Conservation (phyloP, 2,113 vertebrate species). For the Bucco capensis region DNA sequence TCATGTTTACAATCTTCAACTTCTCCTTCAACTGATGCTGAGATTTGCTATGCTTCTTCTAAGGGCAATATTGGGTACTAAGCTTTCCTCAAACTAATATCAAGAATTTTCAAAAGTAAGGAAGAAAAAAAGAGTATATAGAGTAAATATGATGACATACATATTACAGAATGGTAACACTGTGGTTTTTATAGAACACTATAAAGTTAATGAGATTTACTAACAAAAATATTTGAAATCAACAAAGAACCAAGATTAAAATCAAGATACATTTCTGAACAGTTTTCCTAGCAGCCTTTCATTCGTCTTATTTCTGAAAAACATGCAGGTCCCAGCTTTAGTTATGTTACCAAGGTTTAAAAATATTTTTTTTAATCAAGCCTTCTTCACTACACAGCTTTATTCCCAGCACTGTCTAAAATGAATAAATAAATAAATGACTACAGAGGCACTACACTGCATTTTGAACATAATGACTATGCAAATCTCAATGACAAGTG, state of each 20-base stretch:
- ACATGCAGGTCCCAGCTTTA: background rate
- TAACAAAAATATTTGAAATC: background rate
- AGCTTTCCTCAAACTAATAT: background rate
- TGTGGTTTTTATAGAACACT: background rate
- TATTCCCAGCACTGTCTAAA: background rate
- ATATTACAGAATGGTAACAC: background rate
- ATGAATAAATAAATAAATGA: background rate
- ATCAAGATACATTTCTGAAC: background rate
- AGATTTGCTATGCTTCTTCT: background rate
- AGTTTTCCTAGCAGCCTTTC: background rate
- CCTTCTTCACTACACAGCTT: background rate
- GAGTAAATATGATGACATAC: background rate
- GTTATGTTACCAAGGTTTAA: background rate
- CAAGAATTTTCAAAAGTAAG: background rate
- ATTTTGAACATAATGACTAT: background rate
- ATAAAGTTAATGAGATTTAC: background rate
- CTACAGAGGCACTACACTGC: background rate
- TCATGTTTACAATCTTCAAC: background rate
- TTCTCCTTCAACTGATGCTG: background rate
- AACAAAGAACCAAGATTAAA: background rate
- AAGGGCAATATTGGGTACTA: background rate
- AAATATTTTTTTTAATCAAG: fast-evolving
- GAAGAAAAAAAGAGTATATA: background rate
- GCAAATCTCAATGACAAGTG: background rate
- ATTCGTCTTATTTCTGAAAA: background rate